phyloP scores from a whole-genome alignment of 2,797 vertebrate species.

The Periparus ater region DNA sequence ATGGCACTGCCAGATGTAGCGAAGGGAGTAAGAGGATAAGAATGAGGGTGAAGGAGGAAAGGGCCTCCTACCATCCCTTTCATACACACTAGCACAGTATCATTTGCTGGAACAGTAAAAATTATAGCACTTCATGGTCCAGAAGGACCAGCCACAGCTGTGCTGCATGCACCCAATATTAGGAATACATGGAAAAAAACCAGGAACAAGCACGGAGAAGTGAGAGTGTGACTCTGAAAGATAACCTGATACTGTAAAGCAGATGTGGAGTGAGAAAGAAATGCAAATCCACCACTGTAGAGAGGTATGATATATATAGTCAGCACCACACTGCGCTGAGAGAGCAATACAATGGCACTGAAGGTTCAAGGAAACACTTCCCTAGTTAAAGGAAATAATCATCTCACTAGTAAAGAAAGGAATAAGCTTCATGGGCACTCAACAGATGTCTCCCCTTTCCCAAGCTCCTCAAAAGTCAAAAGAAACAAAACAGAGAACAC shows the following conservation, averaged over 20 bases:
- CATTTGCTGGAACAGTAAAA: slow-evolving; percentile 3
- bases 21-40: not conserved
- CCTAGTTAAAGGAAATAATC: not conserved
- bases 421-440: not conserved
- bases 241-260: slow-evolving; percentile 13
- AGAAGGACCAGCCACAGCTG: slow-evolving; percentile 21
- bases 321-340: not conserved
- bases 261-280: slow-evolving; percentile 30
- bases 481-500: not conserved
- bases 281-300: not conserved
- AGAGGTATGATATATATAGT: not conserved
- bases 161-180: not conserved
- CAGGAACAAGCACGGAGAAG: not conserved
- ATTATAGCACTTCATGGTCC: not conserved
- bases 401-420: not conserved
- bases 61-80: not conserved
- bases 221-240: slow-evolving; percentile 8
- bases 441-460: not conserved
- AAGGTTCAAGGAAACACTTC: not conserved
- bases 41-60: not conserved
- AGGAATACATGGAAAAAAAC: not conserved
- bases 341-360: not conserved
- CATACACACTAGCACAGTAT: not conserved
- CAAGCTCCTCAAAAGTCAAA: not conserved
- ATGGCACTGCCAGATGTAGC: slow-evolving; percentile 6